A percentile compares a stretch with the other conserved stretches of the same genome.
These are phyloP conservation scores for Tetramorium bicarinatum DNA, from an alignment of 2,888 invertebrate species.

Conservation along the genomic window DNA sequence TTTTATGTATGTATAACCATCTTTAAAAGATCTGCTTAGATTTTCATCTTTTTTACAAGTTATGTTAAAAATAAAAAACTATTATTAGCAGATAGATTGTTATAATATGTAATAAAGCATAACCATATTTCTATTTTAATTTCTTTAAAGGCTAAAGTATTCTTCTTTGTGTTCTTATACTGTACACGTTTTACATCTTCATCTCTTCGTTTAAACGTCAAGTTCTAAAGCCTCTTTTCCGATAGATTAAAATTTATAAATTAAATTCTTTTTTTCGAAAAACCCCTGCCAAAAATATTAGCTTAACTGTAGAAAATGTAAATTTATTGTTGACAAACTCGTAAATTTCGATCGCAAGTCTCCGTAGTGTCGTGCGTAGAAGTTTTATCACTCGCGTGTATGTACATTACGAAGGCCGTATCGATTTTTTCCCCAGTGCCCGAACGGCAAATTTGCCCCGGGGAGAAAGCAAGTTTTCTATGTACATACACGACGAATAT, in stretches of 20 bases:
- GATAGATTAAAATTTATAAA: neutral
- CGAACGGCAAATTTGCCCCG: slow-evolving; percentile 7
- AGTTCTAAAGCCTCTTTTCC: neutral
- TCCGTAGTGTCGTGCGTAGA: neutral
- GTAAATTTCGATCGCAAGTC: neutral
- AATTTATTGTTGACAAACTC: neutral
- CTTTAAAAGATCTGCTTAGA: neutral
- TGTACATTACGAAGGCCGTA: neutral
- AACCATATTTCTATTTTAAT: neutral
- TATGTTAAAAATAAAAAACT: neutral
- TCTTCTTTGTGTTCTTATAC: neutral
- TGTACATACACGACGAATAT: slow-evolving; percentile 7
- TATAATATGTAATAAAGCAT: neutral
- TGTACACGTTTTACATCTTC: neutral
- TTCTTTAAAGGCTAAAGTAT: neutral
- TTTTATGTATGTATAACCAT: neutral
- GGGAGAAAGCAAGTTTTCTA: slow-evolving; percentile 11
- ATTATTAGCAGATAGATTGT: neutral
- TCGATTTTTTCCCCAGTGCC: slow-evolving; percentile 10
- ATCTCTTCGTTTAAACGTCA: neutral
- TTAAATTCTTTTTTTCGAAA: neutral
- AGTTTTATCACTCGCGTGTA: neutral
- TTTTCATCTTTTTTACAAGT: neutral
- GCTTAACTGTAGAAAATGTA: neutral
- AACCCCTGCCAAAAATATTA: neutral